Conservation (phyloP, 2,113 vertebrate species). For the Halcyon senegalensis region DNA sequence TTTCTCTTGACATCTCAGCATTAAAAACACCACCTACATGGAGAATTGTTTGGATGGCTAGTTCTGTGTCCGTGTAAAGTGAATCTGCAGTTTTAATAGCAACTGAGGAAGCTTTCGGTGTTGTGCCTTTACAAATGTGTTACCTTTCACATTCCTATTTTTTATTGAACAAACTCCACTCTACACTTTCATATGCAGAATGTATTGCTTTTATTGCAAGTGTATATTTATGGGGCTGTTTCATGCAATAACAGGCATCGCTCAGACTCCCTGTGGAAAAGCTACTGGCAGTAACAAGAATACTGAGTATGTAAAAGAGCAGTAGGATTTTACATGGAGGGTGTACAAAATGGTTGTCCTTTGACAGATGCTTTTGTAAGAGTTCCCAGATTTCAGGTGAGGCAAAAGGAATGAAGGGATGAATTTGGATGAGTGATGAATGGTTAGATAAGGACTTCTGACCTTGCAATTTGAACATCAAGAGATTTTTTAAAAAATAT, state of each 20-base stretch:
- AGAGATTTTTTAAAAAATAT: not conserved
- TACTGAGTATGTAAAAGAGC: not conserved
- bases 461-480: not conserved
- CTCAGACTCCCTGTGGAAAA: not conserved
- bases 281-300: not conserved
- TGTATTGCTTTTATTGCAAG: not conserved
- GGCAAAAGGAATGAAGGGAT: not conserved
- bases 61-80: not conserved
- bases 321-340: not conserved
- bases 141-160: not conserved
- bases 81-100: not conserved
- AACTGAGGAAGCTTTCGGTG: not conserved
- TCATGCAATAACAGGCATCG: not conserved
- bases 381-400: not conserved
- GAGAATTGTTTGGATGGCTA: not conserved
- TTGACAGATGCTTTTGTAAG: not conserved
- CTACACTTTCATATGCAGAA: not conserved
- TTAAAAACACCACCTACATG: not conserved
- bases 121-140: fast-evolving
- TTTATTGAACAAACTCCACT: not conserved
- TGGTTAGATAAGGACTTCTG: not conserved
- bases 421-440: not conserved
- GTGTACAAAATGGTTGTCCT: not conserved
- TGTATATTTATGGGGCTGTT: not conserved
- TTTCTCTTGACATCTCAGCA: not conserved